Percentiles rank a stretch among this genome's conserved stretches.
phyloP scores from a whole-genome alignment of 2,113 vertebrate species.

The Microcebus lehilahytsara region DNA sequence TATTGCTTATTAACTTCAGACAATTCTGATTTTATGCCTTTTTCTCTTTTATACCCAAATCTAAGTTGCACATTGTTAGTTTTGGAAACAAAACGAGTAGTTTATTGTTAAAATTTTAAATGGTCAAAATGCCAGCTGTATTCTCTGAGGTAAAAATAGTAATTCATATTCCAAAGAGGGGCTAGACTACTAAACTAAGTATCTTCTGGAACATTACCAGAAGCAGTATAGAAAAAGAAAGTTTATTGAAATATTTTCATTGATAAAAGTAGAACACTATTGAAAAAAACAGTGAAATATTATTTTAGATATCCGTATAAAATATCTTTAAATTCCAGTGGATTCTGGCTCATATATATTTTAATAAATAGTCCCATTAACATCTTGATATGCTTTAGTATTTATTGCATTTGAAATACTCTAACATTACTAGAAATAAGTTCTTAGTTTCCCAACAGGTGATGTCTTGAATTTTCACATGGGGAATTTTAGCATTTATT shows the following conservation, averaged over 20 bases:
- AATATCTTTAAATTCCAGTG: background rate
- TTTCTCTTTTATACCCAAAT: background rate
- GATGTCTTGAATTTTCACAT: constrained; percentile 1
- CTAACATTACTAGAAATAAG: background rate
- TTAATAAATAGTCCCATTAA: background rate
- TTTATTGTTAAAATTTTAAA: background rate
- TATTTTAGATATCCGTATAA: background rate
- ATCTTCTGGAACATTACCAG: background rate
- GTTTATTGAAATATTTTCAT: constrained; percentile 9
- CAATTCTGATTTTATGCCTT: background rate
- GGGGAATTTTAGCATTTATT: background rate
- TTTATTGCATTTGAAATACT: background rate
- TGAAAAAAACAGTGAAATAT: constrained; percentile 8
- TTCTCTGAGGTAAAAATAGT: constrained; percentile 5
- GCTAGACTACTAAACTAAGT: background rate
- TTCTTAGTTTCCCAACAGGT: background rate
- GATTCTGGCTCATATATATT: background rate
- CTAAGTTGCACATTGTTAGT: background rate
- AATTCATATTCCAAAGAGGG: background rate
- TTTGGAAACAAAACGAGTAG: background rate
- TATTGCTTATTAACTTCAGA: background rate
- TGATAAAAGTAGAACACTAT: background rate
- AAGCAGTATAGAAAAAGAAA: background rate
- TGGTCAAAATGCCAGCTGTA: background rate
- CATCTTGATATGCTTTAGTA: background rate